Conservation (phyloP, 2,113 vertebrate species). For the Corythornis vintsioides region DNA sequence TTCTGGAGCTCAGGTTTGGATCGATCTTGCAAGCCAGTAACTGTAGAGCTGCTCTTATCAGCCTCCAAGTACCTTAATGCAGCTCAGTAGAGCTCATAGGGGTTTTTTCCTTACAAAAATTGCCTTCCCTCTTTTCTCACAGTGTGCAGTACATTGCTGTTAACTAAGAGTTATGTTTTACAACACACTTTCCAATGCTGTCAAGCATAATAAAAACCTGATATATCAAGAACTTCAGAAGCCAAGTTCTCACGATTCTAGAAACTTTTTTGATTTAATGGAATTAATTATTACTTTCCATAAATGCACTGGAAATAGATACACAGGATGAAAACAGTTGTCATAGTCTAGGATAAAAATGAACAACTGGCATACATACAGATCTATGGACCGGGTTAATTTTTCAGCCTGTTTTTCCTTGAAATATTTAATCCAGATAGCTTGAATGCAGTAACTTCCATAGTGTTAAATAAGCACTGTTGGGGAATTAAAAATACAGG, state of each 20-base stretch:
- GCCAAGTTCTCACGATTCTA: neutral
- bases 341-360: neutral
- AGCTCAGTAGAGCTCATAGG: neutral
- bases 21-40: neutral
- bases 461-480: neutral
- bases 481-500: neutral
- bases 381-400: neutral
- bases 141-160: rapidly evolving
- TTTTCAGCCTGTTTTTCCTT: neutral
- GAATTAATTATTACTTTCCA: neutral
- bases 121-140: neutral
- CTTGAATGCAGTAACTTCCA: neutral
- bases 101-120: neutral
- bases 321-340: neutral
- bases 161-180: neutral
- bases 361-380: neutral
- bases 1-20: neutral
- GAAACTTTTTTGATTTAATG: neutral
- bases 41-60: neutral
- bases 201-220: neutral
- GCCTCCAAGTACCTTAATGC: neutral
- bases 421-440: neutral
- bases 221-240: neutral
- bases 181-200: neutral
- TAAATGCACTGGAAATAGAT: neutral